phyloP scores from a whole-genome alignment of 2,888 invertebrate genomes.

The Nomada ferruginata region DNA sequence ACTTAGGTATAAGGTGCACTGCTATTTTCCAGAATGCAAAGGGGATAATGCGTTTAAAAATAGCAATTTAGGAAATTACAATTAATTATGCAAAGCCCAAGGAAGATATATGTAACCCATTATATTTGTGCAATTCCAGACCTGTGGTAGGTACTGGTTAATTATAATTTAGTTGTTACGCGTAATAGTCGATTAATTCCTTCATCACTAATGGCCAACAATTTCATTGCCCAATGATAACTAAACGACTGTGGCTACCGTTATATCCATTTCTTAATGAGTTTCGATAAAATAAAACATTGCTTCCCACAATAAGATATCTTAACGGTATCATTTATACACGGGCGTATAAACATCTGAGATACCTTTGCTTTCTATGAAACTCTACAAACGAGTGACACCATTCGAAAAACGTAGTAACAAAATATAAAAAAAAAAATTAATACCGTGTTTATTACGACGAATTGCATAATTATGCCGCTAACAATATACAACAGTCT shows the following conservation, averaged over 20 bases:
- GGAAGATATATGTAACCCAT: too few species aligned
- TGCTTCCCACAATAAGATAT: not conserved
- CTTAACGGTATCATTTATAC: not conserved
- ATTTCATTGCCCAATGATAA: constrained; percentile 1
- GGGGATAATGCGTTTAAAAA: too few species aligned
- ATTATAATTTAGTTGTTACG: too few species aligned
- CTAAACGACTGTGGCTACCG: not conserved
- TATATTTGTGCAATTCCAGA: too few species aligned
- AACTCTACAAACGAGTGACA: constrained; percentile 21
- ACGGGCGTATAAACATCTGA: not conserved
- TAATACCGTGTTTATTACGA: constrained; percentile 15
- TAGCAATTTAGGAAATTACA: too few species aligned
- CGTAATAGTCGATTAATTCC: too few species aligned
- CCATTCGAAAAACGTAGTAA: not conserved
- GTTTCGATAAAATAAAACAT: not conserved
- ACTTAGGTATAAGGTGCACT: too few species aligned
- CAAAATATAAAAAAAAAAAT: not conserved
- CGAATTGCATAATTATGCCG: constrained; percentile 12
- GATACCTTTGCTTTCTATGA: not conserved
- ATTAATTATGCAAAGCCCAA: too few species aligned
- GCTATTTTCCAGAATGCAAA: too few species aligned
- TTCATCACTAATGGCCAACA: too few species aligned
- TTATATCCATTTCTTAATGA: not conserved
- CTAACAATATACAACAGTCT: constrained; percentile 53
- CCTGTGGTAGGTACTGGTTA: too few species aligned